Percentiles rank a stretch among this genome's conserved stretches.
Conservation (phyloP, 2,113 vertebrate genomes). For the Hemibagrus wyckioides region DNA sequence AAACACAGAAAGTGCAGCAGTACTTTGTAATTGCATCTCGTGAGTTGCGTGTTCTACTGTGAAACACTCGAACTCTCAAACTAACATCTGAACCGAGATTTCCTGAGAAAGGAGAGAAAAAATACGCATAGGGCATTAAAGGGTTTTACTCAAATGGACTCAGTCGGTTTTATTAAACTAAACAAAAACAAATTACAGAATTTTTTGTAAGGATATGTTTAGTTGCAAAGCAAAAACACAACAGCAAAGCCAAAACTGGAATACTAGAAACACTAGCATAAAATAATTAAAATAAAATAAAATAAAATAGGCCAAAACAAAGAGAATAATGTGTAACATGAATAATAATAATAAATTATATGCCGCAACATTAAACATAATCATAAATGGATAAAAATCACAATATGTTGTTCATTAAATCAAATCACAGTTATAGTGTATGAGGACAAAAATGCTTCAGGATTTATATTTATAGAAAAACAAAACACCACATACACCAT, state of each 20-base stretch:
- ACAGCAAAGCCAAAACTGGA: background rate
- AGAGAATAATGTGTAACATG: too few species aligned
- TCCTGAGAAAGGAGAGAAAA: conserved; percentile 7
- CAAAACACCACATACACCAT: too few species aligned
- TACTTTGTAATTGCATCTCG: conserved; percentile 52
- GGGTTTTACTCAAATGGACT: background rate
- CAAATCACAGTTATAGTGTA: too few species aligned
- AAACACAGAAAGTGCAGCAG: conserved; percentile 3
- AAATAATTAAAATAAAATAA: background rate
- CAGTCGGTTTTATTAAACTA: too few species aligned
- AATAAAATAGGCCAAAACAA: background rate
- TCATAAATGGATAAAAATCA: too few species aligned
- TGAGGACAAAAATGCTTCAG: too few species aligned
- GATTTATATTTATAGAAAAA: too few species aligned
- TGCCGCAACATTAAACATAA: too few species aligned
- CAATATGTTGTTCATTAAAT: too few species aligned
- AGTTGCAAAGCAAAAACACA: background rate
- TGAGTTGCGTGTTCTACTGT: conserved; percentile 41
- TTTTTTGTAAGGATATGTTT: background rate
- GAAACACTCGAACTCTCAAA: conserved; percentile 29
- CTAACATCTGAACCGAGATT: conserved; percentile 1
- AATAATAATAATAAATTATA: too few species aligned
- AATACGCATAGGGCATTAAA: background rate
- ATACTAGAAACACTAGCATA: background rate
- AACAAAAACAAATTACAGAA: background rate